Evolutionary conservation across 2,797 vertebrate species (phyloP).

Genomic region (Borostomias antarcticus): DNA sequence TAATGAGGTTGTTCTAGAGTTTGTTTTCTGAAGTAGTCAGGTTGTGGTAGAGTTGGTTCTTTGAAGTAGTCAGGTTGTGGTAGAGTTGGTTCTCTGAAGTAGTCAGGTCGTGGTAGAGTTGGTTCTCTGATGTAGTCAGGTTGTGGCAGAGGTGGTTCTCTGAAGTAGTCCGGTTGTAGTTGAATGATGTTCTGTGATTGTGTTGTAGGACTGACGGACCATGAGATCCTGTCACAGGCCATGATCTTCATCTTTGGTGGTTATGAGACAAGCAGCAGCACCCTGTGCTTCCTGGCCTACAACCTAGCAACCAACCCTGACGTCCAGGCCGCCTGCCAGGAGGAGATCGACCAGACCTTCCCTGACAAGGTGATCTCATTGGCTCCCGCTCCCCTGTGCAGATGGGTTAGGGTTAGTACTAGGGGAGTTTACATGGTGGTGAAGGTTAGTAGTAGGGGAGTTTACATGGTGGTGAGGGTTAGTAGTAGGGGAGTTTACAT

Average conservation of each 20-base stretch:
- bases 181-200: neutral
- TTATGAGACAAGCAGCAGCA: constrained; percentile 77
- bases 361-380: constrained; percentile 63
- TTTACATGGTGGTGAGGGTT: no score
- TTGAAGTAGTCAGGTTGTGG: neutral
- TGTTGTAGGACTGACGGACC: constrained; percentile 76
- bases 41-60: neutral
- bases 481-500: no score
- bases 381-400: neutral
- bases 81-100: neutral
- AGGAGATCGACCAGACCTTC: constrained; percentile 66
- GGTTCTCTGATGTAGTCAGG: neutral
- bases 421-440: no score
- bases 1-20: neutral
- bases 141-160: no score
- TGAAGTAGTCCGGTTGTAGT: no score
- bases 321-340: constrained; percentile 62
- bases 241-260: constrained; percentile 78
- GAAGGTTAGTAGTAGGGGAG: no score
- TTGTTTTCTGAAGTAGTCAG: neutral
- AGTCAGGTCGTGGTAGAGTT: neutral
- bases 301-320: constrained; percentile 69
- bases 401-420: no score
- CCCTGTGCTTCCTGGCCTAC: constrained; percentile 66
- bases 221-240: constrained; percentile 79